Evolutionary conservation across 2,888 invertebrate species (phyloP).

Genomic region (Cataglyphis rosenhaueri): DNA sequence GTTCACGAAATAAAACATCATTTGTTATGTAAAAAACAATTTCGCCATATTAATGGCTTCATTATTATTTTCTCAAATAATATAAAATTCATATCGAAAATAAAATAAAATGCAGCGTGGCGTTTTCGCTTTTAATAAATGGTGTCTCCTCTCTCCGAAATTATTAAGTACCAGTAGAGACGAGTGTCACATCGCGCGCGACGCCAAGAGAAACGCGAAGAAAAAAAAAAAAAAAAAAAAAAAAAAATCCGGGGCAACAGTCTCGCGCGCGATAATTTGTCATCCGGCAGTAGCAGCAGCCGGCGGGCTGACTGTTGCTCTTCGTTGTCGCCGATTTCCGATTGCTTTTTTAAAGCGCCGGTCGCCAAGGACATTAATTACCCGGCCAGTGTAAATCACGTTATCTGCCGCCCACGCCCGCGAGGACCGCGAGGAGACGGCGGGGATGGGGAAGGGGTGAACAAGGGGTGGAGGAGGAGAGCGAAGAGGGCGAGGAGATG

Average conservation of each 20-base stretch:
- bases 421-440: conserved; percentile 53
- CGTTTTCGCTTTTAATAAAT: conserved; percentile 24
- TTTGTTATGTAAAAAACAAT: background rate
- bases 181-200: conserved; percentile 10
- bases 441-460: conserved; percentile 38
- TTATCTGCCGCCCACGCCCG: conserved; percentile 78
- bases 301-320: conserved; percentile 74
- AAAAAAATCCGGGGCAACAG: conserved; percentile 54
- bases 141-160: background rate
- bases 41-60: background rate
- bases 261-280: conserved; percentile 75
- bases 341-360: conserved; percentile 79
- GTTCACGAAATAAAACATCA: background rate
- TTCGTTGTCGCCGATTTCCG: conserved; percentile 83
- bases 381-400: conserved; percentile 81
- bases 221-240: conserved; percentile 56
- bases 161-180: conserved; percentile 28
- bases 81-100: background rate
- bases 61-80: background rate
- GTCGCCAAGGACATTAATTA: conserved; percentile 81
- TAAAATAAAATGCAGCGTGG: background rate
- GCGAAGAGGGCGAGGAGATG: conserved; percentile 27
- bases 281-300: conserved; percentile 62
- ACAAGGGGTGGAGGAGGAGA: conserved; percentile 1
- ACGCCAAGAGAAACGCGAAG: conserved; percentile 31